Conservation (phyloP, 2,113 vertebrate species). For the Pelvicachromis taeniatus region DNA sequence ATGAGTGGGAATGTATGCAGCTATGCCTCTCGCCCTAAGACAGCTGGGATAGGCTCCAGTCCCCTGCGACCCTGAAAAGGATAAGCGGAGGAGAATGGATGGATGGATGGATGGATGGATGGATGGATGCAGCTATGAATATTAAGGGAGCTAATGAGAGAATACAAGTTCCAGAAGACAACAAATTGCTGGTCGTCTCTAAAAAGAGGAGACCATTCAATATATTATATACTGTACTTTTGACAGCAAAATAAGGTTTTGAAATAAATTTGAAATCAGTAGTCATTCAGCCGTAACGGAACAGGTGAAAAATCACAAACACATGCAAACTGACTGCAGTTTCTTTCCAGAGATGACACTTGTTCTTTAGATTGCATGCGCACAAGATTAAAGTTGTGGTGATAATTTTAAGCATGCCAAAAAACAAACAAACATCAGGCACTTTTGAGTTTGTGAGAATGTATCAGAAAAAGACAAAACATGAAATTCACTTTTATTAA, state of each 20-base stretch:
- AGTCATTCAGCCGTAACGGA: background rate
- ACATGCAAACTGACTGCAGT: background rate
- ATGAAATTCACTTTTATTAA: background rate
- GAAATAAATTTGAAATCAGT: background rate
- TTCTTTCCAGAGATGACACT: background rate
- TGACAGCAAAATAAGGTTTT: background rate
- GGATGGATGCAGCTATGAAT: background rate
- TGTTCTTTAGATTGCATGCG: background rate
- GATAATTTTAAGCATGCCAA: background rate
- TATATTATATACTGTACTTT: background rate
- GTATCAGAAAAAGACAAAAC: background rate
- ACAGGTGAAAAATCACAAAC: background rate
- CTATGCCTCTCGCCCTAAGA: background rate
- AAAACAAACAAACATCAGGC: background rate
- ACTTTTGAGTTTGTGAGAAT: background rate
- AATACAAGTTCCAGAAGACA: background rate
- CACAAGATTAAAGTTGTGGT: background rate
- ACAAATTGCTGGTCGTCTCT: background rate
- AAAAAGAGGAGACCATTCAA: background rate
- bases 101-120: background rate
- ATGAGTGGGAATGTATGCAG: background rate
- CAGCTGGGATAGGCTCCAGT: too few relatives aligned
- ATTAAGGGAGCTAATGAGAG: background rate
- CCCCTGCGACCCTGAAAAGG: too few relatives aligned
- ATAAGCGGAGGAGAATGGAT: too few relatives aligned